Conservation (phyloP, 2,888 invertebrate genomes). For the Strigamia crassipes region DNA sequence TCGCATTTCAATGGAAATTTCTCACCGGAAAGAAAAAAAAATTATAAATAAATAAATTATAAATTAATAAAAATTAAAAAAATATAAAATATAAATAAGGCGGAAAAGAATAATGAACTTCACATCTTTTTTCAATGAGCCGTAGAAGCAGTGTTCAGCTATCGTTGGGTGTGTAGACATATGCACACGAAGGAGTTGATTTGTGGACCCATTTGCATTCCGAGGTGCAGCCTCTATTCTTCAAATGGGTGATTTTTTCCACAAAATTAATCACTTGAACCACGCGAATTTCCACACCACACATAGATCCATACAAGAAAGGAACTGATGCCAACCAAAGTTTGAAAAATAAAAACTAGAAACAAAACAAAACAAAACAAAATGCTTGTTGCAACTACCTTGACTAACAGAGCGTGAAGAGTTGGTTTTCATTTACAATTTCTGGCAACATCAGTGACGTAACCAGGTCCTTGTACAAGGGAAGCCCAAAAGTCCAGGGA, state of each 20-base stretch:
- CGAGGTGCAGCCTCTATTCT: conserved; percentile 31
- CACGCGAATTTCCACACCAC: conserved; percentile 15
- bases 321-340: neutral
- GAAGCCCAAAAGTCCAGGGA: too few species aligned
- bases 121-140: conserved; percentile 25
- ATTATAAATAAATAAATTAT: neutral
- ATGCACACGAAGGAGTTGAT: conserved; percentile 28
- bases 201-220: conserved; percentile 30
- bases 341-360: conserved; percentile 11
- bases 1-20: neutral
- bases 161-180: conserved; percentile 37
- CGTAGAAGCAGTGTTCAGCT: conserved; percentile 14
- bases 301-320: neutral
- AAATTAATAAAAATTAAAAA: neutral
- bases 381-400: too few species aligned
- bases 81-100: neutral
- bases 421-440: too few species aligned
- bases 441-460: too few species aligned
- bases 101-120: neutral
- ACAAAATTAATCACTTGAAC: conserved; percentile 31
- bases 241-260: conserved; percentile 37
- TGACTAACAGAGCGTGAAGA: too few species aligned
- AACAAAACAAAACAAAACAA: neutral
- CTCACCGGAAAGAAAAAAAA: neutral
- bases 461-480: too few species aligned